A percentile compares a stretch with the other conserved stretches of the same genome.
Conservation (phyloP, 2,888 invertebrate species). For the Drosophila eohydei region DNA sequence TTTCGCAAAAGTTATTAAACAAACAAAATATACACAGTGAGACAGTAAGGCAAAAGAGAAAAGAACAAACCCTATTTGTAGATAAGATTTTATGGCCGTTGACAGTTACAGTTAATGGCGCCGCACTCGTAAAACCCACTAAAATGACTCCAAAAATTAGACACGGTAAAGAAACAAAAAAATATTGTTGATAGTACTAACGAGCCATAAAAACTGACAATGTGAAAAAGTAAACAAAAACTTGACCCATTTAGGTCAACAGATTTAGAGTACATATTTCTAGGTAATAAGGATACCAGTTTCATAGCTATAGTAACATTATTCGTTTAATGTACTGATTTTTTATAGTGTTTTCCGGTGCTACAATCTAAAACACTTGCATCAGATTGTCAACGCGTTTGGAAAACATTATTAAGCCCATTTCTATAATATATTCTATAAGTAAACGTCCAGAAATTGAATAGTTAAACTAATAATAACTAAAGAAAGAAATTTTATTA, state of each 20-base stretch:
- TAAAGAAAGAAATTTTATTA: neutral
- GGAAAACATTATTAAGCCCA: neutral
- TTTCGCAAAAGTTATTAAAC: constrained; percentile 48
- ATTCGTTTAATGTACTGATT: neutral
- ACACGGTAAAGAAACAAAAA: constrained; percentile 20
- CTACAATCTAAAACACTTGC: neutral
- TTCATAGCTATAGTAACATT: neutral
- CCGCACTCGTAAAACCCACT: constrained; percentile 64
- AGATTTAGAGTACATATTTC: neutral
- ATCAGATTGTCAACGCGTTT: neutral
- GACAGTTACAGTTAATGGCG: constrained; percentile 75
- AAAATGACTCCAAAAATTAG: constrained; percentile 55
- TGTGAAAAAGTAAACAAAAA: constrained; percentile 60
- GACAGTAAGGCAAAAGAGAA: constrained; percentile 7
- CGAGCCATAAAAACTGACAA: constrained; percentile 51
- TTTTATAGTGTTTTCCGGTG: neutral
- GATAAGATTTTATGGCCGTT: constrained; percentile 75
- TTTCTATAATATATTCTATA: neutral
- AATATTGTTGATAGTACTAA: constrained; percentile 43
- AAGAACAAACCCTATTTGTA: constrained; percentile 49
- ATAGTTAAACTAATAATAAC: too few species aligned
- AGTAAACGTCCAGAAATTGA: too few species aligned
- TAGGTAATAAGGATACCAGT: constrained; percentile 13
- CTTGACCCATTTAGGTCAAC: constrained; percentile 66
- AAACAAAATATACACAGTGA: constrained; percentile 30